Evolutionary conservation across 23 tunicate genomes (phyloP), one percentile per base, ranked within the genome.

Genomic region (Halocynthia aurantium): DNA sequence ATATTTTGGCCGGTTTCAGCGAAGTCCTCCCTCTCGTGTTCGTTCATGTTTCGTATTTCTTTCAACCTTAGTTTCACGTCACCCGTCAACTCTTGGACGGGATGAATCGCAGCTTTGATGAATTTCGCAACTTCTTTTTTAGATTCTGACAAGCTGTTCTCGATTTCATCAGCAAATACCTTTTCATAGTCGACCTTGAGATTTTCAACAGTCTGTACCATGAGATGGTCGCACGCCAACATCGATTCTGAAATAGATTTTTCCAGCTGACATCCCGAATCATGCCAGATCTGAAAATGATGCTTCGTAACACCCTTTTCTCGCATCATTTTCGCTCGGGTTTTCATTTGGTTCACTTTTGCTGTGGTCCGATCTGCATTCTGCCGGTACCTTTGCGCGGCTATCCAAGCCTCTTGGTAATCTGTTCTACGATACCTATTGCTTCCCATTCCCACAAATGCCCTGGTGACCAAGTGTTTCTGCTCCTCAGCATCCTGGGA

Each of bases 381-480:
- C 64, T 74, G 15, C 13, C 57, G 56, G 56, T 54, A 74, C 56
- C 56, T 74, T 44, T 19, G 22, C 0, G 78, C 78, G 0, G 78
- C 62, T 64, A 10, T 19, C 56, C 22, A 54, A 8, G 78, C 62
- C 31, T 74, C 78, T 6, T 74, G 52, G 78, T 52, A 64, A 72
- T 72, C 15, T 58, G 79, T 75, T 62, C 72, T 49, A 53, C 55
- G 53, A 65, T 87, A 87, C 6, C 93, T 80, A 82, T 87, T 82
- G 57, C 93, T 87, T 15, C 57, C 62, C 61, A 82, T 57, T 52
- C 93, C 93, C 44, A 22, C 79, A 76, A 82, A 73, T 10, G 81
- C 81, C 65, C 95, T 78, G 0, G 95, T 83, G 0, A 88, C 81
- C 11, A 88, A 69, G 55, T 88, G 95, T 13, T 83, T 85, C 52